These are phyloP conservation scores for Cygnus buccinator DNA, from an alignment of 2,113 vertebrate genomes.

Conservation along the genomic window DNA sequence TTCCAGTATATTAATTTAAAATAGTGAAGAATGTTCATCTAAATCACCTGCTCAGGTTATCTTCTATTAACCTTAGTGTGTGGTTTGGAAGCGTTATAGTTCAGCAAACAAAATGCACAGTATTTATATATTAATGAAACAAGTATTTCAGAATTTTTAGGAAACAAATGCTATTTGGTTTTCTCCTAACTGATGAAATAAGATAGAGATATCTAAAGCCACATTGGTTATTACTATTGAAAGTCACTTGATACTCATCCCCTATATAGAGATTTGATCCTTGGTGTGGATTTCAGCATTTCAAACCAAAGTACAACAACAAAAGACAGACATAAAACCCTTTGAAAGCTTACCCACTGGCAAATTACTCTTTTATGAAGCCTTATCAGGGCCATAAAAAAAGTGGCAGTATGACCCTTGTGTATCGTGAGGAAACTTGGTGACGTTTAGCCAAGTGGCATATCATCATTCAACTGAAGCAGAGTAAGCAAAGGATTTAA, in stretches of 20 bases:
- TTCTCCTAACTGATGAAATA: background rate
- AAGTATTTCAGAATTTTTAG: background rate
- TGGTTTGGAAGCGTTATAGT: background rate
- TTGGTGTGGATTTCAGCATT: background rate
- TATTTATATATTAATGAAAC: background rate
- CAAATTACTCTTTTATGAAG: background rate
- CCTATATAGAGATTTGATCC: background rate
- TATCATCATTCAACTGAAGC: background rate
- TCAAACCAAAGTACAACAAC: background rate
- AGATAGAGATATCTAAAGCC: background rate
- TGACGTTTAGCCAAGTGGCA: background rate
- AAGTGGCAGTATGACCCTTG: background rate
- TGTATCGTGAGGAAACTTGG: background rate
- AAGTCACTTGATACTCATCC: background rate
- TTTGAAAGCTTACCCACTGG: background rate
- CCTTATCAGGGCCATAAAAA: background rate
- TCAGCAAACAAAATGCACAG: background rate
- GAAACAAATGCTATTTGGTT: background rate
- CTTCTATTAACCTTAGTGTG: background rate
- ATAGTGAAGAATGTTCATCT: background rate
- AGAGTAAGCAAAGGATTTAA: background rate
- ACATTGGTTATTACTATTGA: background rate
- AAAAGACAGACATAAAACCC: background rate
- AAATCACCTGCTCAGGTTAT: background rate
- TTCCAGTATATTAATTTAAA: background rate